Evolutionary conservation across 2,797 vertebrate genomes (phyloP).

Genomic region (Lates japonicus): DNA sequence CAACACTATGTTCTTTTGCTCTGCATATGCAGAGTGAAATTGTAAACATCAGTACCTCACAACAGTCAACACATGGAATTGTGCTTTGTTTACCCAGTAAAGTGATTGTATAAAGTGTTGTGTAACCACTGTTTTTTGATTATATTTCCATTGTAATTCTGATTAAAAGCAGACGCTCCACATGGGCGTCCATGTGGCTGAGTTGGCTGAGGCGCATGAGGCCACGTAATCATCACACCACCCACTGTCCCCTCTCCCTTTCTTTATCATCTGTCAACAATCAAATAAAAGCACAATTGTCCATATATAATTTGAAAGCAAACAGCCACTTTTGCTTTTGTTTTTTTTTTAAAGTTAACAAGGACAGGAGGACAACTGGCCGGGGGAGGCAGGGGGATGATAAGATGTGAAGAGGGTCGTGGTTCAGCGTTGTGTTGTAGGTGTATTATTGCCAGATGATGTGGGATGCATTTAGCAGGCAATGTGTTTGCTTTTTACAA

Average conservation of each 20-base stretch:
- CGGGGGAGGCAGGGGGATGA: not conserved
- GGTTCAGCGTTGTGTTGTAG: conserved; percentile 41
- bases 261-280: conserved; percentile 30
- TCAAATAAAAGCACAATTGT: conserved; percentile 35
- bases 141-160: conserved; percentile 45
- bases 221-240: conserved; percentile 34
- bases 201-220: conserved; percentile 9
- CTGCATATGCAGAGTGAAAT: not conserved
- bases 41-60: not conserved
- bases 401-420: conserved; percentile 35
- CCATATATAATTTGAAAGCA: conserved; percentile 34
- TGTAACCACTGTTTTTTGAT: conserved; percentile 49
- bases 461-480: conserved; percentile 38
- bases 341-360: conserved; percentile 31
- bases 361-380: not conserved
- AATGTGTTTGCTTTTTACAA: conserved; percentile 28
- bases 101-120: conserved; percentile 46
- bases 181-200: conserved; percentile 9
- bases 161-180: conserved; percentile 52
- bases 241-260: conserved; percentile 7
- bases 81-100: conserved; percentile 11
- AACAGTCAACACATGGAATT: not conserved
- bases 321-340: conserved; percentile 29
- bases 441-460: conserved; percentile 38
- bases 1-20: not conserved